phyloP scores from a whole-genome alignment of 2,113 vertebrate genomes.

The Gallinago paraguaiae region DNA sequence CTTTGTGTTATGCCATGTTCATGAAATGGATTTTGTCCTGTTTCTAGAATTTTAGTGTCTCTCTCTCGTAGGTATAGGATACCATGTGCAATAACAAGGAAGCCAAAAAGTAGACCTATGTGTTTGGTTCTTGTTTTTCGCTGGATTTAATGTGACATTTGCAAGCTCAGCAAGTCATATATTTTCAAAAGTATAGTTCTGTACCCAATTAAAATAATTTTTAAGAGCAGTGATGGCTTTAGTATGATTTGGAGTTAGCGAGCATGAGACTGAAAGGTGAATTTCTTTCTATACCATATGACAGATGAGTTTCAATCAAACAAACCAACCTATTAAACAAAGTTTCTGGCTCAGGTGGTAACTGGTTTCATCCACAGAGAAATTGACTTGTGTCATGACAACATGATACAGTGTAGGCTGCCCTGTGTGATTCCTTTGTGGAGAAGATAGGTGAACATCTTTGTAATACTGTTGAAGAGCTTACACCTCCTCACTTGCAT shows the following conservation, averaged over 20 bases:
- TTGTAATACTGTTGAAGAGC: background rate
- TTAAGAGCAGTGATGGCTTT: background rate
- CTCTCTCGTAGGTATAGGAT: background rate
- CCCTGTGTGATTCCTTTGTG: background rate
- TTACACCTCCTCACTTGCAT: background rate
- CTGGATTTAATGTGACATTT: background rate
- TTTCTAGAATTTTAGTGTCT: background rate
- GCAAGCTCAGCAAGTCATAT: background rate
- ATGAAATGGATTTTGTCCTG: background rate
- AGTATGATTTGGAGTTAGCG: background rate
- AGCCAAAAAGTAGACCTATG: background rate
- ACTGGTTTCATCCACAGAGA: conserved; percentile 15
- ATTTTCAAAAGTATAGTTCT: background rate
- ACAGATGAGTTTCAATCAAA: background rate
- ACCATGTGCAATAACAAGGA: background rate
- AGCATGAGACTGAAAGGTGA: background rate
- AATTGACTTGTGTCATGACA: conserved; percentile 23
- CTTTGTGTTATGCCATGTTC: background rate
- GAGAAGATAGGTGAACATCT: background rate
- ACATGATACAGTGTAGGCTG: background rate
- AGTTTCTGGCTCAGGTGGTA: background rate
- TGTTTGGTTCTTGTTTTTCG: background rate
- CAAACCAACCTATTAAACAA: conserved; percentile 16
- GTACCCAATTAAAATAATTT: background rate
- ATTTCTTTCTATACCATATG: background rate